A percentile compares a stretch with the other conserved stretches of the same genome.
Conservation (phyloP, 2,888 invertebrate species). For the Bhutanitis thaidina region DNA sequence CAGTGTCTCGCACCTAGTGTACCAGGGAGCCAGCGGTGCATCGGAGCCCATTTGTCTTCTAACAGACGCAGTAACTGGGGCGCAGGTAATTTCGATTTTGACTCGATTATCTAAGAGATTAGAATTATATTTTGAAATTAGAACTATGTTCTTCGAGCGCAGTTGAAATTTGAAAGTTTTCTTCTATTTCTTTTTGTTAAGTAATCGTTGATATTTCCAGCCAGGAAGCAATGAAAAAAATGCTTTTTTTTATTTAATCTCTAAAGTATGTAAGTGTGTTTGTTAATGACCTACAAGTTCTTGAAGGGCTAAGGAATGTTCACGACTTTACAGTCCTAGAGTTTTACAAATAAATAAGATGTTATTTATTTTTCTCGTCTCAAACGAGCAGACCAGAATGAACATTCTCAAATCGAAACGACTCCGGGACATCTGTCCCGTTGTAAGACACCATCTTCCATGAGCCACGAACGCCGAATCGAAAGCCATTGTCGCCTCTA, state of each 20-base stretch:
- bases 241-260: too few relatives aligned
- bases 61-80: constrained; percentile 31
- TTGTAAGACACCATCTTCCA: constrained; percentile 15
- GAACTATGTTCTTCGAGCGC: neutral
- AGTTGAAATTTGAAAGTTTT: too few relatives aligned
- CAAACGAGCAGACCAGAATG: neutral
- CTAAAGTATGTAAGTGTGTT: too few relatives aligned
- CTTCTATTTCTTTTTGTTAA: too few relatives aligned
- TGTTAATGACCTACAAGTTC: too few relatives aligned
- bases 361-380: neutral
- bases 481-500: constrained; percentile 25
- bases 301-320: too few relatives aligned
- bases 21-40: constrained; percentile 19
- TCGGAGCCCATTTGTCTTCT: constrained; percentile 52
- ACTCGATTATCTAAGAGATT: constrained; percentile 21
- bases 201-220: too few relatives aligned
- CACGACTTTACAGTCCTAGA: too few relatives aligned
- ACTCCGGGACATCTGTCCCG: constrained; percentile 21
- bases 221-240: too few relatives aligned
- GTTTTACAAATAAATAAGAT: too few relatives aligned
- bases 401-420: constrained; percentile 16
- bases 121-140: neutral
- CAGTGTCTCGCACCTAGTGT: constrained; percentile 37
- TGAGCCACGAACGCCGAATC: constrained; percentile 24
- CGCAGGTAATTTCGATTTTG: constrained; percentile 26